These are phyloP conservation scores for Mixornis gularis DNA, from an alignment of 2,113 vertebrate species.

Conservation along the genomic window DNA sequence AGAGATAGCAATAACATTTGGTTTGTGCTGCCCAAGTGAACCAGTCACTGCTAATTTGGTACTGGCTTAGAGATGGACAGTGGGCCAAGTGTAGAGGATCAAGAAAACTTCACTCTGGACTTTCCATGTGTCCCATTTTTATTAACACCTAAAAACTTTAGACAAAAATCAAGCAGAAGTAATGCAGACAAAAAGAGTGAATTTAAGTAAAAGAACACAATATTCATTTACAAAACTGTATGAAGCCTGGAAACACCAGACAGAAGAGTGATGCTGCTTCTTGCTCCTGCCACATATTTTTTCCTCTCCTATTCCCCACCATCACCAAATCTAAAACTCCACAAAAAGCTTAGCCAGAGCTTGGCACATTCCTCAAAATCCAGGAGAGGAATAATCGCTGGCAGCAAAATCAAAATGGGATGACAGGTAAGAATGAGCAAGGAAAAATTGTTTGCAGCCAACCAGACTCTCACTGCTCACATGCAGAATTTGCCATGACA, in stretches of 20 bases:
- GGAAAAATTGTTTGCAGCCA: not conserved
- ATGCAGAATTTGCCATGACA: not conserved
- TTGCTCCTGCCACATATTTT: not conserved
- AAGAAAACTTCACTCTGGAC: not conserved
- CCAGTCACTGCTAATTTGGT: not conserved
- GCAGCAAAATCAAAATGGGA: not conserved
- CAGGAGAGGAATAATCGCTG: not conserved
- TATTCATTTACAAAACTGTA: not conserved
- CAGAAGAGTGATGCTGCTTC: not conserved
- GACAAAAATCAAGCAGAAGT: not conserved
- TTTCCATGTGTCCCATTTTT: accelerated
- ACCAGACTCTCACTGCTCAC: not conserved
- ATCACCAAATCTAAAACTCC: not conserved
- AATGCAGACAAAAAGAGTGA: not conserved
- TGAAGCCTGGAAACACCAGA: not conserved
- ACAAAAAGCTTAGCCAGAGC: not conserved
- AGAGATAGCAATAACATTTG: accelerated
- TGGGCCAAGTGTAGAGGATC: not conserved
- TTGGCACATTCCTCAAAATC: not conserved
- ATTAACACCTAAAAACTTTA: not conserved
- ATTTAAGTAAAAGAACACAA: not conserved
- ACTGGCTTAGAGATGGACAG: not conserved
- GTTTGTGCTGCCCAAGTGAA: not conserved
- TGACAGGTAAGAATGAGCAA: not conserved
- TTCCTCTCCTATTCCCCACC: not conserved